Evolutionary conservation across 2,888 invertebrate genomes (phyloP).

Genomic region (Polydrusus tereticollis): DNA sequence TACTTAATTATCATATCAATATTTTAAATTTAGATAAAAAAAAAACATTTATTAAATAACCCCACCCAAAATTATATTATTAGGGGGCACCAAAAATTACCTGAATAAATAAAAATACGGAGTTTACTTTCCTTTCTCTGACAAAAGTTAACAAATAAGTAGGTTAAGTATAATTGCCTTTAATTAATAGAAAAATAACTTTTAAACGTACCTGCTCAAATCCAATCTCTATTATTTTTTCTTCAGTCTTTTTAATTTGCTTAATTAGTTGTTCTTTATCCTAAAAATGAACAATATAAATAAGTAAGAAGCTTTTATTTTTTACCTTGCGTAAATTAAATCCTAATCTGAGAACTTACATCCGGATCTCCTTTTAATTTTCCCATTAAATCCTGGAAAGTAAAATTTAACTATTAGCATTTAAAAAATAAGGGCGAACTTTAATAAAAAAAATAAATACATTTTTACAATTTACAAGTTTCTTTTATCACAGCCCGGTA

Average conservation of each 20-base stretch:
- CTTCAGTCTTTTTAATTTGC: conserved; percentile 62
- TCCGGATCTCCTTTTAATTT: conserved; percentile 61
- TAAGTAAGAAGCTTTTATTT: not conserved
- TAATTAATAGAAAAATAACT: not conserved
- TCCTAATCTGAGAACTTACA: conserved; percentile 55
- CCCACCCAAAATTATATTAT: too few relatives aligned
- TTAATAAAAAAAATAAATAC: not conserved
- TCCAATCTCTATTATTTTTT: conserved; percentile 63
- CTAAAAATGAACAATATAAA: conserved; percentile 52
- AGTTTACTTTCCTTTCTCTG: not conserved
- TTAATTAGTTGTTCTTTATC: conserved; percentile 60
- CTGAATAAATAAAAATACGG: not conserved
- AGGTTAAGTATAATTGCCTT: conserved; percentile 32
- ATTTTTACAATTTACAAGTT: conserved; percentile 6
- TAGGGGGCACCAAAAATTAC: not conserved
- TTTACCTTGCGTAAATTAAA: not conserved
- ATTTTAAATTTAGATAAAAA: not conserved
- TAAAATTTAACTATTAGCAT: conserved; percentile 43
- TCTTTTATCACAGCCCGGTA: conserved; percentile 13
- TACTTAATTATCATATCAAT: not conserved
- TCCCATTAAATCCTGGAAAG: conserved; percentile 60
- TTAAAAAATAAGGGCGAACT: conserved; percentile 1
- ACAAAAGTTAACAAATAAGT: conserved; percentile 7
- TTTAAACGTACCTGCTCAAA: conserved; percentile 62
- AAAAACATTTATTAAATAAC: not conserved